Evolutionary conservation across 2,113 vertebrate species (phyloP).

Genomic region (Toxotes chatareus): DNA sequence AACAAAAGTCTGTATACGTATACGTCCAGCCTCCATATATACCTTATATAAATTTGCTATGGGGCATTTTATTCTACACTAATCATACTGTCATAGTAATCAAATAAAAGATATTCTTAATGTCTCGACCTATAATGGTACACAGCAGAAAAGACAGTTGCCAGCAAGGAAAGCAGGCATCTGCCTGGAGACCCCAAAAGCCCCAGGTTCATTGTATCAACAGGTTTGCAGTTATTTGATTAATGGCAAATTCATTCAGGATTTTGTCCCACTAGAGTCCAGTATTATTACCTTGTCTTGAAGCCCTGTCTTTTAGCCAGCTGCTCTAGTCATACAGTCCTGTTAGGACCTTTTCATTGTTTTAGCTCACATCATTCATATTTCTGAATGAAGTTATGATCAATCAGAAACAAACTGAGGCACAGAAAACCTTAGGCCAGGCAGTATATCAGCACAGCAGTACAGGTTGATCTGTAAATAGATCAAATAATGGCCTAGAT

Average conservation of each 20-base stretch:
- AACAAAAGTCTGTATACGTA: too few relatives aligned
- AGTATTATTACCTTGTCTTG: not conserved
- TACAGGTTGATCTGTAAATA: not conserved
- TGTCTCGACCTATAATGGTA: too few relatives aligned
- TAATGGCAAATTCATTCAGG: not conserved
- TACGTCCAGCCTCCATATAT: too few relatives aligned
- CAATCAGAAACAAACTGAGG: not conserved
- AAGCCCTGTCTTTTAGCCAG: not conserved
- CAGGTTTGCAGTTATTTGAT: not conserved
- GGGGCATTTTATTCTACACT: too few relatives aligned
- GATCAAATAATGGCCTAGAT: not conserved
- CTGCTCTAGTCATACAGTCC: not conserved
- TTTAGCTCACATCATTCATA: not conserved
- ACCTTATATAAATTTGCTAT: too few relatives aligned
- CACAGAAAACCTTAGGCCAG: not conserved
- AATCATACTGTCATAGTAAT: too few relatives aligned
- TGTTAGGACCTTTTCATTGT: not conserved
- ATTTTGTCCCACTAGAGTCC: not conserved
- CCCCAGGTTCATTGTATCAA: too few relatives aligned
- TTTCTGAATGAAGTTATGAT: not conserved
- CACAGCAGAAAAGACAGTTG: not conserved
- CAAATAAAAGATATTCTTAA: too few relatives aligned
- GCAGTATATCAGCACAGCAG: not conserved
- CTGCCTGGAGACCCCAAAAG: not conserved
- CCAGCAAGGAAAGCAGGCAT: too few relatives aligned